phyloP scores from a whole-genome alignment of 2,113 vertebrate genomes.

The Edolisoma coerulescens region DNA sequence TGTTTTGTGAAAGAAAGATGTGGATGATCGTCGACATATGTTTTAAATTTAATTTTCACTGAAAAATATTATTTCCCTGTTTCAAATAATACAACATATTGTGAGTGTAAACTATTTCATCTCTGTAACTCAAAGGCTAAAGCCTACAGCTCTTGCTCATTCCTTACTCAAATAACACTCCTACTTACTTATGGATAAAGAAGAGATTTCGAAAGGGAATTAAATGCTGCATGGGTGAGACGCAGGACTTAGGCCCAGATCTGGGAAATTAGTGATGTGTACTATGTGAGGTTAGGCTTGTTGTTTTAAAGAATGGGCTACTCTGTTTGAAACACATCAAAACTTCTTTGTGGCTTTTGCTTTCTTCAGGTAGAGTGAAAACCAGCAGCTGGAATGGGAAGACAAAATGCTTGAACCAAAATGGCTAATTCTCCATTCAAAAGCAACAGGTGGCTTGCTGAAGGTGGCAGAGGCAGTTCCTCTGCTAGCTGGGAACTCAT shows the following conservation, averaged over 20 bases:
- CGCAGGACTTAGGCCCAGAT: background rate
- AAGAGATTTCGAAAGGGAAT: background rate
- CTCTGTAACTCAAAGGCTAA: conserved; percentile 16
- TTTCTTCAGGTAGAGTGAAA: conserved; percentile 8
- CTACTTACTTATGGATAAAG: conserved; percentile 14
- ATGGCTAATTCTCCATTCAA: background rate
- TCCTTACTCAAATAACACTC: conserved; percentile 27
- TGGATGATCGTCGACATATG: background rate
- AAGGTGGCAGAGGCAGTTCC: conserved; percentile 24
- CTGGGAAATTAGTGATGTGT: background rate
- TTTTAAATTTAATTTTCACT: conserved; percentile 33
- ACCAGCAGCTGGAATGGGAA: background rate
- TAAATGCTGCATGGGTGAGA: background rate
- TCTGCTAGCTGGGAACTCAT: conserved; percentile 15
- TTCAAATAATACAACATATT: conserved; percentile 37
- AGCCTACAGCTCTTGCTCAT: conserved; percentile 26
- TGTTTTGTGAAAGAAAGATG: conserved; percentile 14
- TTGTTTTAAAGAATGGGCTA: background rate
- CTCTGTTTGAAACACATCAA: background rate
- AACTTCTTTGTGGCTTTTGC: background rate
- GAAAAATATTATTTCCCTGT: conserved; percentile 10
- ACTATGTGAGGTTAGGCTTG: background rate
- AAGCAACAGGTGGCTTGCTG: conserved; percentile 39
- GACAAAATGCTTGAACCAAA: background rate
- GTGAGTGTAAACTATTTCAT: background rate